Evolutionary conservation across 1,140 invertebrate species (phyloP), one percentile per base, ranked within the genome.

Genomic region (Diploscapter pachys): DNA sequence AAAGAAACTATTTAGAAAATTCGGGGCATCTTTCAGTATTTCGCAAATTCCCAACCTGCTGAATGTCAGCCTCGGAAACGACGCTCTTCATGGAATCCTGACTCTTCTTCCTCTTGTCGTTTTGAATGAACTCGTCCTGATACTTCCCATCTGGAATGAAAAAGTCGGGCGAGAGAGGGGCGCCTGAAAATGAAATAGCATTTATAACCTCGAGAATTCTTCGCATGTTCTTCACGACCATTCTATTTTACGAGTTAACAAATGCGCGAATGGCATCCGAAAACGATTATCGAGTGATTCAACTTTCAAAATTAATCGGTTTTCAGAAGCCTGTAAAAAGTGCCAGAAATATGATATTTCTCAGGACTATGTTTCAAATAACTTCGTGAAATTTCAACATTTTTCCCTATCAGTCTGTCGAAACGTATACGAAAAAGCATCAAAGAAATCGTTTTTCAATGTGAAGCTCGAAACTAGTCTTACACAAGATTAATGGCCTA

Each of bases 161-260:
- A 68, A 78, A 78, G 87, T 98, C 96, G 1, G 90, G 89, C 89
- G 95, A 91, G 54, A 97, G 88, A 66, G 80, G 61, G 48, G 77
- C 65, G 63, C 63, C 81, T 80, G 56, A 57, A 74, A 79, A 11
- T 53, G 51, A 77, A 59, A 67, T 13, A 59, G 11, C 3, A 31
- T 31, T 31, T 31, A 31, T 31, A 31, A 31, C 31, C 31, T 31
- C 31, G 31, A 31, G 31, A 31, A 31, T 31, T 31, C 31, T 31
- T 31, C 31, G 0, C 31, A 31, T 31, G 31, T 31, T 31, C 31
- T 31, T 31, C 31, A 31, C 1, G 31, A 31, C 31, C 31, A 31
- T 31, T 31, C 31, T 31, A 31, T 0, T 31, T 31, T 31, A 31
- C 31, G 31, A 31, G 31, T 31, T 1, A 31, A 31, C 31, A 31